A percentile compares a stretch with the other conserved stretches of the same genome.
phyloP scores from a whole-genome alignment of 2,113 vertebrate species.

The Indicator maculatus region DNA sequence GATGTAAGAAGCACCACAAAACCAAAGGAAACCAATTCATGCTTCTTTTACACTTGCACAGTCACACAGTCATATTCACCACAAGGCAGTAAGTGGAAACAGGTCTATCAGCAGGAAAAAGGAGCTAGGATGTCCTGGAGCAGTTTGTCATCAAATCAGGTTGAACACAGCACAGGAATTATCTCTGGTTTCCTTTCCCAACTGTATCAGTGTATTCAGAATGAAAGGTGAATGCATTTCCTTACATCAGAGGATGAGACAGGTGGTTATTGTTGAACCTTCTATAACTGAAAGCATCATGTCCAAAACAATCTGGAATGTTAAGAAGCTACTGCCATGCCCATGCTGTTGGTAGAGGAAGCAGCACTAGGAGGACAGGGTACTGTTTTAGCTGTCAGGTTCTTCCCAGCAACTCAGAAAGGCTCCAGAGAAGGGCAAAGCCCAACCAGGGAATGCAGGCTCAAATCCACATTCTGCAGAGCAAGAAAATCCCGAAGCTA shows the following conservation, averaged over 20 bases:
- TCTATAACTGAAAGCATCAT: background rate
- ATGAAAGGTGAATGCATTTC: background rate
- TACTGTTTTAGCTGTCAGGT: background rate
- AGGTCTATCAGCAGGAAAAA: background rate
- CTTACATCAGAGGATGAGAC: background rate
- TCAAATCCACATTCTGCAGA: background rate
- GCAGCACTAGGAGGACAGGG: background rate
- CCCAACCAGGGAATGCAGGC: rapidly evolving
- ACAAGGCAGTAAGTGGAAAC: background rate
- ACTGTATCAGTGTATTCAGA: rapidly evolving
- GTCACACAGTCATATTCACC: background rate
- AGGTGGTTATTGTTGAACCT: background rate
- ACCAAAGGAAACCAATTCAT: background rate
- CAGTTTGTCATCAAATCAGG: background rate
- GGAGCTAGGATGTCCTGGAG: background rate
- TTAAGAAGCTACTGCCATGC: background rate
- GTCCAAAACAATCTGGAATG: background rate
- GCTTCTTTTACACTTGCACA: background rate
- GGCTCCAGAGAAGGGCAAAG: background rate
- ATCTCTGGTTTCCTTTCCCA: background rate
- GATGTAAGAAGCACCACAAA: background rate
- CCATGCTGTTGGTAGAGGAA: background rate
- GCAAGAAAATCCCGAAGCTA: background rate
- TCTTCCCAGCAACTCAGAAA: background rate
- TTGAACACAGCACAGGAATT: background rate